Base-by-base conservation (phyloP, 1,140 invertebrate genomes). In the Drosophila quadrilineata region DNA sequence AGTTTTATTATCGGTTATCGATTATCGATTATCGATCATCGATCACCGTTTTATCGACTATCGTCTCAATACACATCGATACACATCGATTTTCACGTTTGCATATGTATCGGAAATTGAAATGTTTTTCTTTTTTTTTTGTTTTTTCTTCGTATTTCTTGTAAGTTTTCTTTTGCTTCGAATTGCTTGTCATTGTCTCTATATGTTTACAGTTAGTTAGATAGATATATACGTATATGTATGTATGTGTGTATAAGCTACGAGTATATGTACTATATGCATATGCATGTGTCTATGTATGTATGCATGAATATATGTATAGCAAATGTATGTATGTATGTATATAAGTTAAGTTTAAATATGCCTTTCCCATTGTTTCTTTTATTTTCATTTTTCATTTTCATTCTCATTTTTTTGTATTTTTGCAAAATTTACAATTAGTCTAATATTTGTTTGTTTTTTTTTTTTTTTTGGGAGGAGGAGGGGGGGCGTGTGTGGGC, bases 171-270 rank as follows among this genome's bases (percentile, higher is more conserved):
- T n/a, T n/a, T 75, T 71, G 69, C 70, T 77, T 77, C 73, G 74
- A 87, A 84, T 87, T 84, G 76, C 76, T 87, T 87, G 56, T 87
- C 73, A 76, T 77, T 87, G 71, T 73, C 65, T n/a, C n/a, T n/a
- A n/a, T n/a, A n/a, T n/a, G n/a, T n/a, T n/a, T n/a, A n/a, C n/a
- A n/a, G 50, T 80, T 75, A 73, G 67, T 50, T 70, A n/a, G n/a
- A n/a, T 70, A 80, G 68, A 72, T 85, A 80, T 80, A 84, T 69
- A 53, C 33, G 10, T 67, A 53, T 43, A 72, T 21, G 29, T 50
- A 36, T 48, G 29, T 62, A 43, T 41, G 45, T 62, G 29, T 63
- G 31, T 46, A 21, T 56, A 69, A 57, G 49, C 28, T 66, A 54
- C 9, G 40, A 36, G 43, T 26, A 21, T 63, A 24, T 26, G 35